Conservation (phyloP, 2,113 vertebrate genomes). For the Manacus vitellinus region DNA sequence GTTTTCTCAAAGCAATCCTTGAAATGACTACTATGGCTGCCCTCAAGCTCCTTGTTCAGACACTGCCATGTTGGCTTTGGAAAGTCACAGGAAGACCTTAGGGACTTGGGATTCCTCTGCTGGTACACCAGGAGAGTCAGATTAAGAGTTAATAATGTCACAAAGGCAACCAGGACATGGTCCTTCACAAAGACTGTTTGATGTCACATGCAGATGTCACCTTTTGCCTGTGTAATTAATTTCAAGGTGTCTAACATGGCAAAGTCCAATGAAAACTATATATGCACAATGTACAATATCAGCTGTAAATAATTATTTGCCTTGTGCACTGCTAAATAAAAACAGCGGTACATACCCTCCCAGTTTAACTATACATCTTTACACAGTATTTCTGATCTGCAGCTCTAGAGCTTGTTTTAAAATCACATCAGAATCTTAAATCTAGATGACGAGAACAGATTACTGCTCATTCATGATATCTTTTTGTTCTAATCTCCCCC, state of each 20-base stretch:
- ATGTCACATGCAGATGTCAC: background rate
- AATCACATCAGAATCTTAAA: background rate
- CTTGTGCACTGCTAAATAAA: background rate
- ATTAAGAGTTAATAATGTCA: too few species aligned
- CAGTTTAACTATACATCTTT: background rate
- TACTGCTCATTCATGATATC: background rate
- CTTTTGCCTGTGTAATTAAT: background rate
- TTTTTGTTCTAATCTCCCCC: background rate
- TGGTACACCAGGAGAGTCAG: background rate
- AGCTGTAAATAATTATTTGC: background rate
- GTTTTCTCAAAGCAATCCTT: background rate
- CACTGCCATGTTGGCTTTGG: background rate
- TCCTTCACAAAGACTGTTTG: background rate
- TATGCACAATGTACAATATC: fast-evolving
- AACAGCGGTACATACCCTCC: background rate
- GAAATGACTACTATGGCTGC: fast-evolving
- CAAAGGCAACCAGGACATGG: background rate
- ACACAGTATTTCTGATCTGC: background rate
- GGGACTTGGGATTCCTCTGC: background rate
- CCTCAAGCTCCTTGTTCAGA: background rate
- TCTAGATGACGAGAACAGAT: background rate
- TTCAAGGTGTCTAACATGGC: background rate
- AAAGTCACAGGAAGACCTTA: background rate
- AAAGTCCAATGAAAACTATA: background rate
- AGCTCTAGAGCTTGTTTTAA: background rate